Evolutionary conservation across 2,888 invertebrate species (phyloP), one percentile per base, ranked within the genome.

Genomic region (Fragum whitleyi): DNA sequence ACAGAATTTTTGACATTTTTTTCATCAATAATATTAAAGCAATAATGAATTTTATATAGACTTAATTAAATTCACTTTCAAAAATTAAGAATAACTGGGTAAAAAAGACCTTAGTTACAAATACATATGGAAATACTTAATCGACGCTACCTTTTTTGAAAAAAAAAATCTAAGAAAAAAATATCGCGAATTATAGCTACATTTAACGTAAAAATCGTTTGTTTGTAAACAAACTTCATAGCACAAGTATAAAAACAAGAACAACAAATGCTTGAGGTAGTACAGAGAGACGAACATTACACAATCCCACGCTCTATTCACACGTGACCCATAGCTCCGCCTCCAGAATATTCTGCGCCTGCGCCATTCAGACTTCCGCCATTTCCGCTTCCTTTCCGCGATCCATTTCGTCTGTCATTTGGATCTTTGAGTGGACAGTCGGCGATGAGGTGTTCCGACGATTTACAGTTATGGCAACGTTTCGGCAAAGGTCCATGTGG

Each of bases 401-500:
- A 65, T 3, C 76, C 82, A 23, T 62, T 73, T 36, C 57, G 69
- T 14, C 65, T 65, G 32, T 85, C 85, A 73, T 81, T 83, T 2
- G 87, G 87, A 47, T 90, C 90, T 47, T 89, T 87, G 32, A 89
- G 80, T 0, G 98, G 97, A 94, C 98, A 98, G 92, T 98, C 97
- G 36, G 97, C 97, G 81, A 98, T 97, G 77, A 98, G 95, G 94
- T 98, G 98, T 91, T 97, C 97, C 90, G 96, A 96, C 88, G 97
- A 96, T 94, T 97, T 97, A 94, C 98, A 98, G 93, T 96, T 96
- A 95, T 98, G 97, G 94, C 98, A 98, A 91, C 97, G 95, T 95
- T 98, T 98, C 90, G 97, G 97, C 94, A 97, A 96, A 71, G 97
- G 97, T 19, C 97, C 97, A 93, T 97, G 95, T 85, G 96, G 96